phyloP scores from a whole-genome alignment of 2,797 vertebrate genomes.

The Darevskia mixta region DNA sequence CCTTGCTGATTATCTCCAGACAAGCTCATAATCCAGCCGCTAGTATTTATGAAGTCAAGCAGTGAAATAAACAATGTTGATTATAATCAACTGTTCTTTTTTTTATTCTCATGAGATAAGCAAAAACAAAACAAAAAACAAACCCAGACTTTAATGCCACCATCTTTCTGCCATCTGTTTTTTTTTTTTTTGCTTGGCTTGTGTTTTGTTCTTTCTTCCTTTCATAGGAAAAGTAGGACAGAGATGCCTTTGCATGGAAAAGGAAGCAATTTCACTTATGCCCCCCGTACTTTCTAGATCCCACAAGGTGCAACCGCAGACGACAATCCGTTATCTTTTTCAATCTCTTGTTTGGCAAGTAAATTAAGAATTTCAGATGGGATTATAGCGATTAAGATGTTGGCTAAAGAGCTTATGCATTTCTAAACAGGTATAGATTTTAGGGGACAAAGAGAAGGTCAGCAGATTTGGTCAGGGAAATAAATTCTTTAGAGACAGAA shows the following conservation, averaged over 20 bases:
- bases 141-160: conserved; percentile 56
- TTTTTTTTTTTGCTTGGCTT: conserved; percentile 60
- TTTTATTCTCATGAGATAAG: conserved; percentile 78
- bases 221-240: conserved; percentile 27
- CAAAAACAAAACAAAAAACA: conserved; percentile 48
- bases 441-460: conserved; percentile 2
- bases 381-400: conserved; percentile 83
- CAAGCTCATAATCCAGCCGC: conserved; percentile 90
- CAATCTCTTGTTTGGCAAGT: conserved; percentile 83
- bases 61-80: conserved; percentile 92
- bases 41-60: conserved; percentile 90
- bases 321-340: conserved; percentile 73
- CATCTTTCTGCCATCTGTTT: conserved; percentile 83
- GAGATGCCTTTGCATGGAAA: not conserved
- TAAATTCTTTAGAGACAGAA: conserved; percentile 21
- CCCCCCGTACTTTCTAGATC: not conserved
- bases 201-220: conserved; percentile 37
- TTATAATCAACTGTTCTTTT: conserved; percentile 88
- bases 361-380: conserved; percentile 83
- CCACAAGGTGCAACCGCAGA: not conserved
- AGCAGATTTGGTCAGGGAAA: conserved; percentile 10
- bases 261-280: conserved; percentile 14
- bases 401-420: conserved; percentile 67
- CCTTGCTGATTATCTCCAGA: conserved; percentile 86
- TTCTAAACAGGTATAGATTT: conserved; percentile 47